Conservation (phyloP, 2,113 vertebrate species). For the Paradoxurus hermaphroditus region DNA sequence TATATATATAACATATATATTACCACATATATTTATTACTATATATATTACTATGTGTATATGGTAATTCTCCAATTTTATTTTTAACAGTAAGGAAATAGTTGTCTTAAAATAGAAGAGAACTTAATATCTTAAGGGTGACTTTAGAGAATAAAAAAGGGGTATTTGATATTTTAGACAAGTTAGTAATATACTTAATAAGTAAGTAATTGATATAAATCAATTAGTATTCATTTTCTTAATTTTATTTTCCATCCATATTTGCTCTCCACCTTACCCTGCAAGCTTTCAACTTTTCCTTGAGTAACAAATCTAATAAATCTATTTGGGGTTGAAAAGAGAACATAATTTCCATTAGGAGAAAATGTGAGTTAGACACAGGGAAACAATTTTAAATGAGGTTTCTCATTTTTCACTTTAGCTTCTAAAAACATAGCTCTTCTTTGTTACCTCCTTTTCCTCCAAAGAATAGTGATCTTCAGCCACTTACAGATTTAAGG, state of each 20-base stretch:
- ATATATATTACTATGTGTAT: no score
- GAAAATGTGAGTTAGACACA: background rate
- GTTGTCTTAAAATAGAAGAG: background rate
- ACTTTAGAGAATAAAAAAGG: background rate
- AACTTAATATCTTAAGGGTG: slow-evolving; percentile 17
- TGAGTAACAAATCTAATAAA: slow-evolving; percentile 16
- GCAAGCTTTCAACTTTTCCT: background rate
- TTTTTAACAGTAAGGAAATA: background rate
- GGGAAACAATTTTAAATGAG: background rate
- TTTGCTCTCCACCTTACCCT: background rate
- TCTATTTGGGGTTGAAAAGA: background rate
- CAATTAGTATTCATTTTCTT: background rate
- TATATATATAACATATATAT: no score
- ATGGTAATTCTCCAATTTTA: background rate
- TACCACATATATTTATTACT: no score
- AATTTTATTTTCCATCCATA: slow-evolving; percentile 3
- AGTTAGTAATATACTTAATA: no score
- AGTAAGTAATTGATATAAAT: background rate
- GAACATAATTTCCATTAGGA: slow-evolving; percentile 22
- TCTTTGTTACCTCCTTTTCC: background rate
- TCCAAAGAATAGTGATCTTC: background rate
- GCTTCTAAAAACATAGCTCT: background rate
- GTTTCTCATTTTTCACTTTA: background rate
- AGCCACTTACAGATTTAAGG: background rate
- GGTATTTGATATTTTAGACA: background rate